Conservation (phyloP, 2,888 invertebrate species). For the Oscheius sp. region DNA sequence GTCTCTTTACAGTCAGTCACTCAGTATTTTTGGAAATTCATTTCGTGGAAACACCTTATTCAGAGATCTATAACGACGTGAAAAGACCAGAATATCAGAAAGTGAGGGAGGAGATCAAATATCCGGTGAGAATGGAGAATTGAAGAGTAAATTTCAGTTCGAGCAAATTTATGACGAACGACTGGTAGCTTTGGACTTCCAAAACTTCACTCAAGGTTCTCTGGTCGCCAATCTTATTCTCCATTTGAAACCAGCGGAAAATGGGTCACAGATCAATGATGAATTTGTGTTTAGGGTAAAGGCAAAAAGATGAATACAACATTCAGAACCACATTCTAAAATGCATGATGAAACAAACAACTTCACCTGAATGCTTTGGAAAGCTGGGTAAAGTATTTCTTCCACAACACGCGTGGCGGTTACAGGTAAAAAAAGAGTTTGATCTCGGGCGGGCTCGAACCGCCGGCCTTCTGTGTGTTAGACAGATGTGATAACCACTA, state of each 20-base stretch:
- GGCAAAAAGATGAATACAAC: not conserved
- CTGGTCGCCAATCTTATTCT: slow-evolving; percentile 18
- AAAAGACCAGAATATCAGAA: not conserved
- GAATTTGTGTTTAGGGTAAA: slow-evolving; percentile 18
- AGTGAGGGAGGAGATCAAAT: not conserved
- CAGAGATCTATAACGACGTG: slow-evolving; percentile 18
- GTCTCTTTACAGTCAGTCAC: not conserved
- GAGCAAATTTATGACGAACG: not conserved
- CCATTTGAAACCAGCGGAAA: slow-evolving; percentile 12
- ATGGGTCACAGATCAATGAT: not conserved
- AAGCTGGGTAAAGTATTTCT: not conserved
- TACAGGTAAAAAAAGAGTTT: slow-evolving; percentile 32
- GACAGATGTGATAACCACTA: slow-evolving; percentile 57
- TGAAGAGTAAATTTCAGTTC: not conserved
- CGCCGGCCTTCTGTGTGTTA: slow-evolving; percentile 58
- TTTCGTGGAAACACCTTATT: slow-evolving; percentile 25
- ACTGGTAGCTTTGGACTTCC: slow-evolving; percentile 13
- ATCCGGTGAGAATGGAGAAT: not conserved
- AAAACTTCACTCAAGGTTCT: slow-evolving; percentile 25
- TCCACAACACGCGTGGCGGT: not conserved
- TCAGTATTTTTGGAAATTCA: slow-evolving; percentile 10
- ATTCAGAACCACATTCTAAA: slow-evolving; percentile 6
- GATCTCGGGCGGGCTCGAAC: slow-evolving; percentile 59
- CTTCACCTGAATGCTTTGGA: slow-evolving; percentile 8
- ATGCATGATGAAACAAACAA: not conserved